Evolutionary conservation across 2,888 invertebrate genomes (phyloP).

Genomic region (Ctena decussata): DNA sequence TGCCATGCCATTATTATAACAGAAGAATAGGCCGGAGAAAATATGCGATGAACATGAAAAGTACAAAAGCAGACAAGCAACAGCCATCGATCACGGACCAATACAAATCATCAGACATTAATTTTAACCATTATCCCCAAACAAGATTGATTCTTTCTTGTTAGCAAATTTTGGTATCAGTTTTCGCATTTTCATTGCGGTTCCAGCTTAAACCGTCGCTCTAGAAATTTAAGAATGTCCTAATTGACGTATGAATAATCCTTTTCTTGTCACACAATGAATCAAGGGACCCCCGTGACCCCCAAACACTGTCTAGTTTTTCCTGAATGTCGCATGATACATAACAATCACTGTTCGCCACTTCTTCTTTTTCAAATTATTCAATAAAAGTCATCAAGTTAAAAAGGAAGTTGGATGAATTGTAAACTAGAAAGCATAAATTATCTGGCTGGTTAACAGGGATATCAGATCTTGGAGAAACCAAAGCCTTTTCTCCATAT

Average conservation of each 20-base stretch:
- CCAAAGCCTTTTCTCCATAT: no score
- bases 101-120: background rate
- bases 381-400: slow-evolving; percentile 2
- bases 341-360: background rate
- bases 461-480: no score
- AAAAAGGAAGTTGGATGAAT: slow-evolving; percentile 10
- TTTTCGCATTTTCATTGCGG: slow-evolving; percentile 2
- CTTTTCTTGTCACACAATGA: background rate
- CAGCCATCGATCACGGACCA: background rate
- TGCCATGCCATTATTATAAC: no score
- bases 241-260: slow-evolving; percentile 3
- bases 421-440: background rate
- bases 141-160: slow-evolving; percentile 6
- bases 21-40: no score
- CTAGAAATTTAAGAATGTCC: background rate
- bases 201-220: slow-evolving; percentile 8
- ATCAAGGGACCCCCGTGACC: background rate
- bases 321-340: slow-evolving; percentile 4
- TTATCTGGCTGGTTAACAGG: background rate
- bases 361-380: slow-evolving; percentile 12
- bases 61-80: background rate
- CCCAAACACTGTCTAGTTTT: background rate
- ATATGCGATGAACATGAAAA: background rate
- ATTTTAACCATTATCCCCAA: background rate
- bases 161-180: slow-evolving; percentile 1